Evolutionary conservation across 1,140 invertebrate genomes (phyloP), one percentile per base, ranked within the genome.

Genomic region (Schmidtea mediterranea): DNA sequence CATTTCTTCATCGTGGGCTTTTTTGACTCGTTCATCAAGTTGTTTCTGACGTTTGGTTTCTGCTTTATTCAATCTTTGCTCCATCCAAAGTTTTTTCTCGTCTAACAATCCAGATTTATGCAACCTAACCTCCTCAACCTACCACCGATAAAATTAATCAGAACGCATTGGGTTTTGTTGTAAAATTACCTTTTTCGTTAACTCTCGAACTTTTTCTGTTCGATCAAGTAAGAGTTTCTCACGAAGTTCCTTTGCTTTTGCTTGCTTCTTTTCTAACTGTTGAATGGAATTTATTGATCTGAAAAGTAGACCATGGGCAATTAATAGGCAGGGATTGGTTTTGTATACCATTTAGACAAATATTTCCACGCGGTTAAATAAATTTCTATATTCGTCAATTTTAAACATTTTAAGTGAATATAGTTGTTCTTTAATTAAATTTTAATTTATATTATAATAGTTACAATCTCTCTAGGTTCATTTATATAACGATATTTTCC

Each of bases 1-100:
- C 39, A 84, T 82, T 54, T 92, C 86, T 64, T 95, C 87, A 57
- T 94, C 87, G 56, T 92, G 84, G 1, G 87, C 87, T 64, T 94
- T 94, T 49, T 76, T 74, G 1, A 87, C 76, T 54, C 87, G 82
- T 51, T 78, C 77, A 57, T 77, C 67, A 22, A 80, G 61, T 60
- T 77, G 71, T 55, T 78, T 72, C 47, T 79, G 77, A 18, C 87
- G 70, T 59, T 90, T 92, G 58, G 87, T 82, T 48, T 83, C 82
- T 0, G 87, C 87, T 53, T 78, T 73, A 56, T 81, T 77, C 47
- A 92, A 67, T 55, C 81, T 79, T 55, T 75, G 71, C 59, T 87
- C 78, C 71, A 90, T 78, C 52, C 79, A 71, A n/a, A 74, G 61
- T 24, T 79, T 73, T 50, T 79, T 77, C 56, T 87, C 78, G 54